Evolutionary conservation across 2,113 vertebrate genomes (phyloP), one percentile per base, ranked within the genome.

Genomic region (Euleptes europaea): DNA sequence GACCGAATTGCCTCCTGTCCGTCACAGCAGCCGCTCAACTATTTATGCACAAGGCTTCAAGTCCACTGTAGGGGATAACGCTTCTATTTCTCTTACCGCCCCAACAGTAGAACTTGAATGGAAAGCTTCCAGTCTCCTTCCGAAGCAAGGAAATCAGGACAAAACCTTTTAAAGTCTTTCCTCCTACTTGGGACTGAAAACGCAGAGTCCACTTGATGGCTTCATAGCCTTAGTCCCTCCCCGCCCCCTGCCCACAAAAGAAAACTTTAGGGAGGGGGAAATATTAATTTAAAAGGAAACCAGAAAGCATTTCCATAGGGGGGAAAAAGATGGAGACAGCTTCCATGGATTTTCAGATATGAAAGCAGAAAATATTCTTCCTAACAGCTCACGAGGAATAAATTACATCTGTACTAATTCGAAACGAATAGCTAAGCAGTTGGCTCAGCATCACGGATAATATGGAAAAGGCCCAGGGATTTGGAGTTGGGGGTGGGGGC

Each of bases 391-490:
- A 82, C 83, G 75, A 87, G 86, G 92, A 93, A 91, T 0, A 90
- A 84, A 91, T 79, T 85, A 79, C 40, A 66, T 33, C 85, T 82
- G 81, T 73, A 80, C 79, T 93, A 86, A 88, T 87, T 80, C 85
- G 79, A 76, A 88, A 65, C 82, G 85, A 82, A 89, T 88, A 94
- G 82, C 85, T 82, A 76, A 89, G 82, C 2, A 92, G 82, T 28
- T 91, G 88, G 90, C 88, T 74, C 74, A 70, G 83, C 31, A 87
- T 92, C 90, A 91, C 49, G 90, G 89, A 91, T 89, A 90, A 87
- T 44, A 88, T 82, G 85, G 90, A 92, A 88, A 75, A 90, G 78
- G 54, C 87, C 93, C 90, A 94, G 77, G 89, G 88, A 90, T 88
- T 88, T 65, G 70, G 85, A 85, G 78, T 83, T 92, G 83, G 89